Evolutionary conservation across 2,888 invertebrate genomes (phyloP), one percentile per base, ranked within the genome.

Genomic region (Tribolium freemani): DNA sequence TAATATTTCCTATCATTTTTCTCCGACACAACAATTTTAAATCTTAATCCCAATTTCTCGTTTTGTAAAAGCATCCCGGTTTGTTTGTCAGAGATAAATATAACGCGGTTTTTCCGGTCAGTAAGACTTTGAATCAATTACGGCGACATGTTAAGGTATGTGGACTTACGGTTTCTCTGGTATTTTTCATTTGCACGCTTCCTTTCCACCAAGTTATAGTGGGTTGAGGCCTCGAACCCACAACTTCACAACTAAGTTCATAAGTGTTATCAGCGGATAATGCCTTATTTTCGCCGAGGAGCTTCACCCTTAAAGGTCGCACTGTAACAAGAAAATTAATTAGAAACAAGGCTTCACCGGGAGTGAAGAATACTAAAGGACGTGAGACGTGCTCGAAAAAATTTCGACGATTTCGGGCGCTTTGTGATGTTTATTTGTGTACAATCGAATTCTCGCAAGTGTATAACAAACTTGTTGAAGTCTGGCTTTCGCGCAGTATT

Each of bases 191-290:
- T 76, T 90, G 89, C 4, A 89, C 88, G 83, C 91, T 91, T 64
- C 92, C 93, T 85, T 92, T 93, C 90, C 92, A 93, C 94, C 94
- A 94, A 58, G 91, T 91, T 82, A 94, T 91, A 77, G 90, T 89
- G n/a, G 94, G 93, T n/a, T 90, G 89, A 31, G 94, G 94, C 80
- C 93, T 88, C 53, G 94, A 92, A 31, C 94, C 94, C 72, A 92
- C 90, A 50, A 93, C 91, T 83, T 92, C 91, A 84, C 94, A 94
- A 79, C 88, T 90, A 77, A 94, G 87, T 84, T 92, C 91, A 87
- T 93, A 93, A 76, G 90, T 89, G 83, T 88, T 90, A 73, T 91
- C 92, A 21, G 93, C 93, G 66, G 93, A 93, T 79, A 94, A 87
- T 67, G 93, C 91, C 79, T 90, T 90, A 85, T 93, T 92, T 80